phyloP scores from a whole-genome alignment of 2,113 vertebrate genomes.

The Microcebus jonahi region DNA sequence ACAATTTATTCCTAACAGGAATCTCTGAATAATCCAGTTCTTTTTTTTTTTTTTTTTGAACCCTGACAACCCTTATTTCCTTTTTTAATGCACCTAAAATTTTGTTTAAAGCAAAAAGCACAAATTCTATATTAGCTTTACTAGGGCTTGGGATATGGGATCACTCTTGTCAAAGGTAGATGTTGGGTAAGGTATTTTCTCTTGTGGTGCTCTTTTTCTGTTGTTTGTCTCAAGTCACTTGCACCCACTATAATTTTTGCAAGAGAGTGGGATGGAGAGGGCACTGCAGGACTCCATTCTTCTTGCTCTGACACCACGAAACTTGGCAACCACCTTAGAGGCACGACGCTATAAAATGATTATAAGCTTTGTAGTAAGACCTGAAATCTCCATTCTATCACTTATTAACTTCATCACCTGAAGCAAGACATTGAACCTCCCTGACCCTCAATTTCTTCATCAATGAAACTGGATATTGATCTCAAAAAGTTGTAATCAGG shows the following conservation, averaged over 20 bases:
- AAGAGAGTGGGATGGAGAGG: background rate
- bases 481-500: background rate
- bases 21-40: slow-evolving; percentile 1
- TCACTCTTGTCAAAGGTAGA: background rate
- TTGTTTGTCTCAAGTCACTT: background rate
- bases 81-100: slow-evolving; percentile 22
- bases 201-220: background rate
- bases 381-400: background rate
- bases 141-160: background rate
- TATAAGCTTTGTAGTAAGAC: background rate
- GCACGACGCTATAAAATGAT: background rate
- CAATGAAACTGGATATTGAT: background rate
- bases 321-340: background rate
- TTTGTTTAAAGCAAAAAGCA: background rate
- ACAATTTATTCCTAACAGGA: slow-evolving; percentile 55
- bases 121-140: background rate
- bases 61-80: slow-evolving; percentile 35
- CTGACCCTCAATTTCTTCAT: background rate
- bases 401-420: background rate
- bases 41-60: background rate
- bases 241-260: background rate
- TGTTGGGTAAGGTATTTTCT: background rate
- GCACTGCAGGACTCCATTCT: background rate
- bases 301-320: background rate
- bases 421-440: background rate